Evolutionary conservation across 2,888 invertebrate species (phyloP).

Genomic region (Ormyrus nitidulus): DNA sequence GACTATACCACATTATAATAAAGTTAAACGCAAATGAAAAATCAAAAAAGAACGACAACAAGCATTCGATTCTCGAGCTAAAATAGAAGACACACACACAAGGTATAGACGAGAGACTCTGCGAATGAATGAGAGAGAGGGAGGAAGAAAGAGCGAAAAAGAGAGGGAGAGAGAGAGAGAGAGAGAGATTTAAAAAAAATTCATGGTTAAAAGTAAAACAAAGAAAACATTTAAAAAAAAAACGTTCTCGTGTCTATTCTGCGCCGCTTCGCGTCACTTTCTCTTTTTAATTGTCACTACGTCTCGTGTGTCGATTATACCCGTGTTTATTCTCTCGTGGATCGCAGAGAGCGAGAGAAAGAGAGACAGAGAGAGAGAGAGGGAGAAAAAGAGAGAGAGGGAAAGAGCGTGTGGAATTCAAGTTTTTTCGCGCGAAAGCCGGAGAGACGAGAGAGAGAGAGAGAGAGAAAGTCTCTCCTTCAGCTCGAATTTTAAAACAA

Average conservation of each 20-base stretch:
- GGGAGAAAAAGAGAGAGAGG: constrained; percentile 19
- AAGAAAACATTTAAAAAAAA: constrained; percentile 19
- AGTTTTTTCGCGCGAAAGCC: constrained; percentile 35
- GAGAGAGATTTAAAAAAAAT: constrained; percentile 12
- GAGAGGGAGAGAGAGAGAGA: too few relatives aligned
- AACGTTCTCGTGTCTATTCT: constrained; percentile 48
- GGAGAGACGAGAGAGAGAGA: constrained; percentile 23
- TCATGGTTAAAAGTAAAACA: constrained; percentile 20
- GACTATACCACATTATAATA: constrained; percentile 26
- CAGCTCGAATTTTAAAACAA: constrained; percentile 61
- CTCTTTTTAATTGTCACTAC: constrained; percentile 54
- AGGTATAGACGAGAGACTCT: constrained; percentile 12
- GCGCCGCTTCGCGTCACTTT: constrained; percentile 53
- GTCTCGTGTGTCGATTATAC: constrained; percentile 45
- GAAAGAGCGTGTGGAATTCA: background rate
- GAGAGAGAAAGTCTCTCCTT: constrained; percentile 52
- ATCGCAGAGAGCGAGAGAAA: constrained; percentile 32
- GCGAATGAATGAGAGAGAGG: constrained; percentile 14
- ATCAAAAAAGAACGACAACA: constrained; percentile 30
- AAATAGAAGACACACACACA: constrained; percentile 9
- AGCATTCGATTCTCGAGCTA: constrained; percentile 33
- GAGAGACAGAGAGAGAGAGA: constrained; percentile 15
- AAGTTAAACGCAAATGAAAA: constrained; percentile 43
- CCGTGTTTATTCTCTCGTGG: constrained; percentile 44
- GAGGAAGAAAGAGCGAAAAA: constrained; percentile 18